phyloP scores from a whole-genome alignment of 2,888 invertebrate genomes.

The Trissonchulus latispiculum region DNA sequence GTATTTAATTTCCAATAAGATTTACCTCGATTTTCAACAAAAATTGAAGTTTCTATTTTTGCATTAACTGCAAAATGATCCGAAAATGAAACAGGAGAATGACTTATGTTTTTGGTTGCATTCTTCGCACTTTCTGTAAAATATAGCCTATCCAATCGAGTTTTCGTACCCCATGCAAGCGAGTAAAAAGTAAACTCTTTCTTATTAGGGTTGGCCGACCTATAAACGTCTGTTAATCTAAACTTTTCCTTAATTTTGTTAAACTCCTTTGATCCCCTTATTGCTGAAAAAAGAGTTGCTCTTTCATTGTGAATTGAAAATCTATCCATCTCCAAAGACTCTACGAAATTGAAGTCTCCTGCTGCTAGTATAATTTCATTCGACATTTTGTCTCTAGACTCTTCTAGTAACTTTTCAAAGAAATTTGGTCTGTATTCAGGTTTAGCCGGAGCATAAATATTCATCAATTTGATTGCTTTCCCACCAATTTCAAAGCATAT shows the following conservation, averaged over 20 bases:
- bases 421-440: neutral
- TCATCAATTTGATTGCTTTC: neutral
- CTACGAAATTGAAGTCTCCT: neutral
- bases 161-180: too few species aligned
- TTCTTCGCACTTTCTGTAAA: too few species aligned
- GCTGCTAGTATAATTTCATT: neutral
- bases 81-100: too few species aligned
- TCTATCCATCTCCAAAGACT: neutral
- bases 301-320: neutral
- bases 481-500: too few species aligned
- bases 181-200: constrained; percentile 10
- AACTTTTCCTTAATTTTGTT: too few species aligned
- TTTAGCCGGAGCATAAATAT: neutral
- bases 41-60: neutral
- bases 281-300: neutral
- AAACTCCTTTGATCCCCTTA: neutral
- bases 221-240: neutral
- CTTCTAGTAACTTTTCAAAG: neutral
- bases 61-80: neutral
- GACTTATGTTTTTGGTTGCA: too few species aligned
- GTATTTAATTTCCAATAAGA: constrained; percentile 19
- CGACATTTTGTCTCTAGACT: neutral
- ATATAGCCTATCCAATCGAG: constrained; percentile 13
- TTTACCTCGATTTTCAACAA: neutral
- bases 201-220: too few species aligned